Evolutionary conservation across 2,797 vertebrate species (phyloP), one percentile per base, ranked within the genome.

Genomic region (Naso thynnoides): DNA sequence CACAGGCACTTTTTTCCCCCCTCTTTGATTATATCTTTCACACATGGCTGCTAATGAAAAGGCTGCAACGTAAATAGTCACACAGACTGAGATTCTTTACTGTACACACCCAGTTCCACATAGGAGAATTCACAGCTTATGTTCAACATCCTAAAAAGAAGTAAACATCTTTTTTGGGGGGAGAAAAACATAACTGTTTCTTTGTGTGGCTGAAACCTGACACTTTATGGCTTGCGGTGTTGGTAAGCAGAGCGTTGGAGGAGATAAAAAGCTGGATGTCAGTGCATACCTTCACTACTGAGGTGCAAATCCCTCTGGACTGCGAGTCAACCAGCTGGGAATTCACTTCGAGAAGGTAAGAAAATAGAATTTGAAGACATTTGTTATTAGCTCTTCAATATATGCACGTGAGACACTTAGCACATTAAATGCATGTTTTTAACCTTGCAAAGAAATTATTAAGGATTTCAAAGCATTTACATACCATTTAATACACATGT

Each of bases 181-280:
- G 31, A 48, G 50, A 56, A n/a, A 50, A 56, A 59, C 44, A 5
- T 36, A 36, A 36, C 33, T 13, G 15, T 62, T 31, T 75, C 36
- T 55, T n/a, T 33, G 23, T 56, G 63, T 39, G 83, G 76, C 57
- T 90, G 92, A 82, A 92, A 93, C 73, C 27, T 71, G 91, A 93
- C 69, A 86, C 90, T 52, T 78, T n/a, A 16, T 85, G 76, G 79
- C 84, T 42, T 64, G 85, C 52, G 76, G 47, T 74, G 62, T 64
- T 41, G 41, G 52, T 69, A 79, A 69, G 76, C 11, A 5, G 65
- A 69, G 64, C 72, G 67, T 76, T n/a, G 26, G 73, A 78, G 79
- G 47, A 72, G 48, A 79, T 78, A 76, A 62, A 90, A 79, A 82
- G 68, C 85, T 47, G 81, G 38, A 73, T 59, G 78, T 81, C 63